Percentiles rank a stretch among this genome's conserved stretches.
These are phyloP conservation scores for Malacoctenus gilli DNA, from an alignment of 2,797 vertebrate genomes.

Conservation along the genomic window DNA sequence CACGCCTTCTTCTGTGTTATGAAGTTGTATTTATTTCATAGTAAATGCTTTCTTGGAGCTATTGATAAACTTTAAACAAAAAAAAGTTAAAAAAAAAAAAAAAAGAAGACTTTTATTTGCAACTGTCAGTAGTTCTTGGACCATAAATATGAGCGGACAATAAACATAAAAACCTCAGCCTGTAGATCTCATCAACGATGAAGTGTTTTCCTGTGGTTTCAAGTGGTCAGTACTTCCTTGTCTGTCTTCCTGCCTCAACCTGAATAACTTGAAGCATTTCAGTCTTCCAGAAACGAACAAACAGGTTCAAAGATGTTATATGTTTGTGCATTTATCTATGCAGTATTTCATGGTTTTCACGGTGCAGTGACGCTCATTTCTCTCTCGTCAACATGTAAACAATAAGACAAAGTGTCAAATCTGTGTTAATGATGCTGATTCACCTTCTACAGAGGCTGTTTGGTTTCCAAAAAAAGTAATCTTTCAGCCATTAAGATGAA, in stretches of 20 bases:
- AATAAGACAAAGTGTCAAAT: conserved; percentile 33
- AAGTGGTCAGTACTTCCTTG: conserved; percentile 17
- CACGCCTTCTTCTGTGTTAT: too few relatives aligned
- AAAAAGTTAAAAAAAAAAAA: too few relatives aligned
- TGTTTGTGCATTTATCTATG: conserved; percentile 54
- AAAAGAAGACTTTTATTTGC: too few relatives aligned
- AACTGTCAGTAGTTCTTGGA: too few relatives aligned
- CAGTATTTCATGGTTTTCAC: conserved; percentile 81
- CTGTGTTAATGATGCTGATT: conserved; percentile 23
- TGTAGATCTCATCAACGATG: background rate
- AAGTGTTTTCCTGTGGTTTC: conserved; percentile 30
- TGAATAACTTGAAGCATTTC: conserved; percentile 92
- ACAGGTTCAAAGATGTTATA: conserved; percentile 31
- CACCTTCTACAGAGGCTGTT: conserved; percentile 10
- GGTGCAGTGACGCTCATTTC: conserved; percentile 73
- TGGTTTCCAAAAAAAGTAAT: background rate
- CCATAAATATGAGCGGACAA: conserved; percentile 4
- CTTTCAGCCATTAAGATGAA: conserved; percentile 6
- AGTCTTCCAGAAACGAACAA: conserved; percentile 83
- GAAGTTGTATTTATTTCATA: too few relatives aligned
- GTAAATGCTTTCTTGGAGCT: too few relatives aligned
- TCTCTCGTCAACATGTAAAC: conserved; percentile 20
- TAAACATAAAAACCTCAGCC: background rate
- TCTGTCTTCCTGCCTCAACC: conserved; percentile 82
- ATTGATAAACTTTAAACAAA: too few relatives aligned